Evolutionary conservation across 2,797 vertebrate genomes (phyloP), one percentile per base, ranked within the genome.

Genomic region (Gymnoscopelus braueri): DNA sequence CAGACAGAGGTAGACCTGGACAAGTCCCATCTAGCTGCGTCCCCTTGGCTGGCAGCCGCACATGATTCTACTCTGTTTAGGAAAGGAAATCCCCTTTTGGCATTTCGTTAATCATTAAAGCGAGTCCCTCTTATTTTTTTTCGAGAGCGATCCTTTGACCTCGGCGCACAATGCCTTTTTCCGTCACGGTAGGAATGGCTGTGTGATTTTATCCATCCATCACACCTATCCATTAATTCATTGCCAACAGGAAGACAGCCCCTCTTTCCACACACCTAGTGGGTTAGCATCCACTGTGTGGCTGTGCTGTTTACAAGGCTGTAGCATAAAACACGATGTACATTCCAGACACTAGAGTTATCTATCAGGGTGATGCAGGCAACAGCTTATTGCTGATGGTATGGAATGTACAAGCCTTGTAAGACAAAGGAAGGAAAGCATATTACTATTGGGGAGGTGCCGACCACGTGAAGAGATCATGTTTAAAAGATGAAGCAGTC

Each of bases 31-130:
- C 74, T 87, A 84, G 67, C 69, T 7, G 0, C 47, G 71, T 73
- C 77, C 65, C 69, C 65, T 67, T 78, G 83, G 81, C 81, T 68
- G 77, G 54, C 76, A 72, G 82, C 80, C 54, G 85, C 65, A 29
- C 72, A 69, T 78, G 68, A 86, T 77, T 79, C 77, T 58, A 77
- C 76, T 85, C 29, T 90, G 89, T 92, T 93, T 93, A 90, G 85
- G 80, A 90, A 93, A 89, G 93, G 90, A 93, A 91, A 87, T 88
- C 39, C 84, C 90, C 88, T 88, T 88, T 84, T 79, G 79, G 83
- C 81, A 80, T 89, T 89, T 88, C 71, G 81, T 84, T 91, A 90
- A 92, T 94, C 88, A 90, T 92, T 82, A 86, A 90, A 93, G 82
- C 4, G 53, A 83, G 88, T 84, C 79, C 78, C 87, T 90, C 86